A percentile compares a stretch with the other conserved stretches of the same genome.
Conservation (phyloP, 2,888 invertebrate genomes). For the Agrotis ipsilon region DNA sequence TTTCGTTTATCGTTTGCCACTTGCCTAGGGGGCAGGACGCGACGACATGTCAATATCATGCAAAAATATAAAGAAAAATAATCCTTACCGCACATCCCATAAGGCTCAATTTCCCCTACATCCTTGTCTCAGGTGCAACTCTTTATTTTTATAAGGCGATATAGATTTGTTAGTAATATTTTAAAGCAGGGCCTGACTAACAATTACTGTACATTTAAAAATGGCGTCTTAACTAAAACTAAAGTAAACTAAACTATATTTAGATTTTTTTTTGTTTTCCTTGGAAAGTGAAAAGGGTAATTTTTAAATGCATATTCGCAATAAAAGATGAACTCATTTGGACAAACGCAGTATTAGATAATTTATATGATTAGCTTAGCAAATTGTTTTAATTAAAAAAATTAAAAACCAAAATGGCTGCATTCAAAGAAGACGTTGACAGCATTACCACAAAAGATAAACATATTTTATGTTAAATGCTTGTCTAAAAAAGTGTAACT, state of each 20-base stretch:
- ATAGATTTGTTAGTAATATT: constrained; percentile 6
- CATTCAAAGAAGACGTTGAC: no score
- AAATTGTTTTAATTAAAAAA: neutral
- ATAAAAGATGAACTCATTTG: constrained; percentile 15
- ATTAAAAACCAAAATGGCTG: neutral
- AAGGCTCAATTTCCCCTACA: no score
- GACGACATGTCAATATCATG: no score
- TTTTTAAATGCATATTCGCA: constrained; percentile 41
- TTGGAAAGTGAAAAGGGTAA: neutral
- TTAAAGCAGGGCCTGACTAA: constrained; percentile 37
- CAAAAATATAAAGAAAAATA: no score
- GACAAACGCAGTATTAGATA: neutral
- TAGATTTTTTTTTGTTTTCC: constrained; percentile 3
- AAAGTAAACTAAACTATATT: constrained; percentile 11
- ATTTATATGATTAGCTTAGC: neutral
- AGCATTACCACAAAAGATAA: no score
- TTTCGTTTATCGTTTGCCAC: no score
- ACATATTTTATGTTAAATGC: no score
- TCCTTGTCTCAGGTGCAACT: no score
- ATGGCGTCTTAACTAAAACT: constrained; percentile 43
- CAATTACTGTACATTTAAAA: constrained; percentile 33
- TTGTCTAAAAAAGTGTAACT: no score
- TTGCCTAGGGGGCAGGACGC: no score
- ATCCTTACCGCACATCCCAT: no score
- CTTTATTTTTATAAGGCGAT: no score